phyloP scores from a whole-genome alignment of 2,113 vertebrate genomes.

The Lepisosteus oculatus region DNA sequence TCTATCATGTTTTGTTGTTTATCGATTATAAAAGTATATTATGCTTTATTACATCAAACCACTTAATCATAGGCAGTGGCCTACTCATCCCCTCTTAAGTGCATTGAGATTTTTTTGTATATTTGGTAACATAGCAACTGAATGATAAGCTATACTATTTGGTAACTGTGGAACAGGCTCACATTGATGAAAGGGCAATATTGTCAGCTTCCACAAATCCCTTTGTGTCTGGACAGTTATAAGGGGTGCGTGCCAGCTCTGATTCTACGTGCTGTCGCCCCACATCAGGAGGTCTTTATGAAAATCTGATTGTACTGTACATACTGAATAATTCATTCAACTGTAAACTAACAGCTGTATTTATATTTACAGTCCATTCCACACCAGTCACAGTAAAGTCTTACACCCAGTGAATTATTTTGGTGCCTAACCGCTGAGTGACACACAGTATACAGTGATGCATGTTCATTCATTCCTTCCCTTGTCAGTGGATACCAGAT shows the following conservation, averaged over 20 bases:
- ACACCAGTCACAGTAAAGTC: too few species aligned
- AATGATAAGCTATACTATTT: conserved; percentile 32
- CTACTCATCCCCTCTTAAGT: conserved; percentile 28
- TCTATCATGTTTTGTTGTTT: conserved; percentile 10
- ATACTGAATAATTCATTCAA: conserved; percentile 20
- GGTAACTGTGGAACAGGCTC: conserved; percentile 43
- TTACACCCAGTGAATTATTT: too few species aligned
- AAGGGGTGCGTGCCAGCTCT: conserved; percentile 30
- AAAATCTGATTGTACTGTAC: conserved; percentile 38
- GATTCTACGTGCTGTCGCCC: conserved; percentile 52
- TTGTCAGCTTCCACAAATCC: conserved; percentile 59
- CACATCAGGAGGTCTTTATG: conserved; percentile 43
- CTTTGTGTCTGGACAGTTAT: conserved; percentile 51
- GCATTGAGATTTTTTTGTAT: conserved; percentile 45
- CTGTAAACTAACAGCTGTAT: too few species aligned
- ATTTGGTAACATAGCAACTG: conserved; percentile 55
- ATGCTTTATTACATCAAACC: conserved; percentile 33
- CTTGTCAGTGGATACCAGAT: too few species aligned
- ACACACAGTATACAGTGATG: too few species aligned
- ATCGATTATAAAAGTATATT: conserved; percentile 37
- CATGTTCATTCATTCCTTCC: too few species aligned
- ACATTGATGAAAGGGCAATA: conserved; percentile 56
- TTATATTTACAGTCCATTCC: too few species aligned
- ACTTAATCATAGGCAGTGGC: conserved; percentile 32
- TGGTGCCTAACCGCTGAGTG: too few species aligned